Percentiles rank a stretch among this genome's conserved stretches.
phyloP scores from a whole-genome alignment of 2,113 vertebrate species.

The Condylura cristata region DNA sequence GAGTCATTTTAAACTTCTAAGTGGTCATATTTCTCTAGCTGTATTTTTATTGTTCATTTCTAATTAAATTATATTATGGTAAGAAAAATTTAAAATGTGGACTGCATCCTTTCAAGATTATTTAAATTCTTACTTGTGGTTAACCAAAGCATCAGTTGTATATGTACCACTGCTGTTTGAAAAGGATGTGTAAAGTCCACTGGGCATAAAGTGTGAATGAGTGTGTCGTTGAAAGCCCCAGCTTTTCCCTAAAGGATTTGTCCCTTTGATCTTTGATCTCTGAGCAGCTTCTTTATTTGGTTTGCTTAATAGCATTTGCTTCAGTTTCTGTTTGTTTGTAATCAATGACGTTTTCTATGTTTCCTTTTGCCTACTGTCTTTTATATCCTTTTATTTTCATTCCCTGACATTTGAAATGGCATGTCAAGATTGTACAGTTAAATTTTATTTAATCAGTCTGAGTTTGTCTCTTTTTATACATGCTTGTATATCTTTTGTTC shows the following conservation, averaged over 20 bases:
- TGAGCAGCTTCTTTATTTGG: constrained; percentile 30
- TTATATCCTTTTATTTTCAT: background rate
- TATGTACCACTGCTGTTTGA: background rate
- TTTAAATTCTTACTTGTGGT: background rate
- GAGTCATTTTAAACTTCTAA: constrained; percentile 43
- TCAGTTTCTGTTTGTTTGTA: background rate
- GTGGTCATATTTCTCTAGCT: background rate
- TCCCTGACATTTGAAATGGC: background rate
- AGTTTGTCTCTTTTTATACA: background rate
- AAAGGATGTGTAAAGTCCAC: background rate
- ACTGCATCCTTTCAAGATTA: background rate
- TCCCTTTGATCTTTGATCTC: constrained; percentile 29
- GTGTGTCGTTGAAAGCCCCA: background rate
- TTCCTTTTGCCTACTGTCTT: background rate
- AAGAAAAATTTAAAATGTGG: background rate
- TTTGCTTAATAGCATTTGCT: background rate
- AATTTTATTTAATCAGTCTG: background rate
- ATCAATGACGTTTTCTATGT: background rate
- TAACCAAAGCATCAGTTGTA: background rate
- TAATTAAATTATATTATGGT: background rate
- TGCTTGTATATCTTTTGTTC: background rate
- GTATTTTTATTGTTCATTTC: background rate
- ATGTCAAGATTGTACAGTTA: background rate
- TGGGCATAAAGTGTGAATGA: background rate
- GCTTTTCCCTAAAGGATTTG: background rate